Conservation (phyloP, 1,140 invertebrate genomes). For the Cyclina sinensis region DNA sequence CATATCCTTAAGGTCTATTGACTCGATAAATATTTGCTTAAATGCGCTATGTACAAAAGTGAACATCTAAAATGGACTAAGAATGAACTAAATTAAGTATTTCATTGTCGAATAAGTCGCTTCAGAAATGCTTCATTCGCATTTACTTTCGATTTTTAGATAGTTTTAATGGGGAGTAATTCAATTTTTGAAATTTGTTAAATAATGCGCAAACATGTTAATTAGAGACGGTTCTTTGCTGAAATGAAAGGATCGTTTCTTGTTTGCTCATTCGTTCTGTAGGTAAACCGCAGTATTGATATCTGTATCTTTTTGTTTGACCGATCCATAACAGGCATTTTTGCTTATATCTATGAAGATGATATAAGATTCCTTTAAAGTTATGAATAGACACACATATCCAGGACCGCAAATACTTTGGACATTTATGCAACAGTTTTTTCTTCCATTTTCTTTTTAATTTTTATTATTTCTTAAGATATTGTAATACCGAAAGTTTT, state of each 20-base stretch:
- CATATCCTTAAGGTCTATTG: slow-evolving; percentile 32
- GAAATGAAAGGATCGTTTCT: not conserved
- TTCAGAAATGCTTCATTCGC: not conserved
- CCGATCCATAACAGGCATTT: not conserved
- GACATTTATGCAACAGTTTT: too few relatives aligned
- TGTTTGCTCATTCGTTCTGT: not conserved
- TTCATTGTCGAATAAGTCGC: not conserved
- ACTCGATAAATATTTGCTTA: slow-evolving; percentile 29
- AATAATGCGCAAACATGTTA: not conserved
- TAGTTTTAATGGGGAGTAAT: not conserved
- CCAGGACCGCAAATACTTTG: too few relatives aligned
- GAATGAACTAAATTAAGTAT: slow-evolving; percentile 22
- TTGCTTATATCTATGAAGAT: slow-evolving; percentile 22
- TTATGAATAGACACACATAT: too few relatives aligned
- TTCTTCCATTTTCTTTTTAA: too few relatives aligned
- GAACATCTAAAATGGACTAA: slow-evolving; percentile 19
- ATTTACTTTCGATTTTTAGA: slow-evolving; percentile 30
- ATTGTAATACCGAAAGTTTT: too few relatives aligned
- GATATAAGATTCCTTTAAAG: not conserved
- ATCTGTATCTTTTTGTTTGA: slow-evolving; percentile 22
- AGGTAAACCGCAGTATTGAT: slow-evolving; percentile 32
- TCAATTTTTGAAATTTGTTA: slow-evolving; percentile 27
- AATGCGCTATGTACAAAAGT: not conserved
- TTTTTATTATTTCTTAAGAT: too few relatives aligned
- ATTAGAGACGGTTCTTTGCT: not conserved